Base-by-base conservation (phyloP, 2,113 vertebrate species). In the Leuciscus idus region DNA sequence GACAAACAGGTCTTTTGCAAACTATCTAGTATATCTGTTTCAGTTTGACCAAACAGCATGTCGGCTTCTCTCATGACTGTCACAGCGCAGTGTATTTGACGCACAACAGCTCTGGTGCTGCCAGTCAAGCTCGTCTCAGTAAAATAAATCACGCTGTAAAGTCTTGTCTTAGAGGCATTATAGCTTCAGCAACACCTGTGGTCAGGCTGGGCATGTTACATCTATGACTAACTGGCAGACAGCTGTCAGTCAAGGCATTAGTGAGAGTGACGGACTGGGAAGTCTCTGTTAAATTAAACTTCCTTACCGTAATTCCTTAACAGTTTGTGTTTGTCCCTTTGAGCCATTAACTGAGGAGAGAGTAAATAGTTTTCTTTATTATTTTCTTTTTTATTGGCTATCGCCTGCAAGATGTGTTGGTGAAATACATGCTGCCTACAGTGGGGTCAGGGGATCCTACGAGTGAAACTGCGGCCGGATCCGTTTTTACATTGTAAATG, bases 121-220 rank as follows among this genome's bases (percentile, higher is more conserved):
- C 72, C 72, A 74, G n/a, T 74, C 39, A 74, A 26, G 26, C 72
- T 17, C 55, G 75, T 77, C 75, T 28, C 55, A 57, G 19, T 57
- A 2, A 8, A 77, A 55, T 77, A 55, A 2, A 55, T 55, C 48
- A 11, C 26, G 19, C 48, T 55, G n/a, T 75, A 10, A 39, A 39
- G 33, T 23, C 33, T 23, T 72, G 33, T 23, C 68, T 23, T 72
- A 10, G 72, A 74, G 39, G 12, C 6, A 2, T 74, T 74, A n/a
- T 74, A 74, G 39, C 23, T 23, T 5, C 72, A 46, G 68, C 72
- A 46, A 15, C 72, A 74, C 23, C 72, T 15, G 39, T 26, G 72
- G 43, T 72, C 36, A 43, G 68, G 11, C 68, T 72, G 68, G 36
- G 9, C 10, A 43, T 43, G 21, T 12, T 72, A 72, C 21, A 39